Percentiles rank a stretch among this genome's conserved stretches.
These are phyloP conservation scores for Drosophila phalerata DNA, from an alignment of 2,888 invertebrate genomes.

Conservation along the genomic window DNA sequence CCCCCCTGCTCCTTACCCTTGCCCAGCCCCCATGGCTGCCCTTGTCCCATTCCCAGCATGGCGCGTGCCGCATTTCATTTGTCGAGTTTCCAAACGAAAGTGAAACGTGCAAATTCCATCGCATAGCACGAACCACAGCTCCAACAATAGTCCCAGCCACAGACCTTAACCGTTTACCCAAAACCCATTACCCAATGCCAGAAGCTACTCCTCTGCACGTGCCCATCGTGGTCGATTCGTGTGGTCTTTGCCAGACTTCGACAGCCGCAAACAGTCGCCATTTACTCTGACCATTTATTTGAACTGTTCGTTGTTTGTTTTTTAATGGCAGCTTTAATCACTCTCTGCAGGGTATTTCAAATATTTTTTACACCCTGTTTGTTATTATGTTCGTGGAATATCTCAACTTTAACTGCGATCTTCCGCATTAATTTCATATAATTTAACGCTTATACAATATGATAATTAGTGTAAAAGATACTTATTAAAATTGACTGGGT, in stretches of 20 bases:
- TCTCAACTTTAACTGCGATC: neutral
- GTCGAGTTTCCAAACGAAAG: slow-evolving; percentile 57
- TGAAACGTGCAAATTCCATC: slow-evolving; percentile 71
- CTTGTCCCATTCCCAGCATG: slow-evolving; percentile 21
- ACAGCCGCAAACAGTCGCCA: slow-evolving; percentile 33
- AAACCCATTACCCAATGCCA: slow-evolving; percentile 44
- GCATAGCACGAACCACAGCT: slow-evolving; percentile 32
- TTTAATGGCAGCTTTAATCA: slow-evolving; percentile 9
- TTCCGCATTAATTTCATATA: slow-evolving; percentile 6
- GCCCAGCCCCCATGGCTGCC: neutral
- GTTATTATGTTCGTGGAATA: slow-evolving; percentile 7
- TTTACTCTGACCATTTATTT: slow-evolving; percentile 39
- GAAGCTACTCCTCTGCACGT: slow-evolving; percentile 55
- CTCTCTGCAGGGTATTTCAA: slow-evolving; percentile 5
- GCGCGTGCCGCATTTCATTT: slow-evolving; percentile 54
- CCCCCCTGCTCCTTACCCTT: neutral
- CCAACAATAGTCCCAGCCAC: slow-evolving; percentile 3
- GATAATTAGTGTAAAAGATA: neutral
- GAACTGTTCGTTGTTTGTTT: slow-evolving; percentile 17
- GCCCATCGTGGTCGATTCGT: slow-evolving; percentile 38
- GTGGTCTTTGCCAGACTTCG: slow-evolving; percentile 34
- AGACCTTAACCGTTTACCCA: slow-evolving; percentile 14
- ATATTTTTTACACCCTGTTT: neutral
- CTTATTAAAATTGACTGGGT: slow-evolving; percentile 1
- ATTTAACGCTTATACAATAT: neutral